Evolutionary conservation across 2,113 vertebrate genomes (phyloP).

Genomic region (Dendropsophus ebraccatus): DNA sequence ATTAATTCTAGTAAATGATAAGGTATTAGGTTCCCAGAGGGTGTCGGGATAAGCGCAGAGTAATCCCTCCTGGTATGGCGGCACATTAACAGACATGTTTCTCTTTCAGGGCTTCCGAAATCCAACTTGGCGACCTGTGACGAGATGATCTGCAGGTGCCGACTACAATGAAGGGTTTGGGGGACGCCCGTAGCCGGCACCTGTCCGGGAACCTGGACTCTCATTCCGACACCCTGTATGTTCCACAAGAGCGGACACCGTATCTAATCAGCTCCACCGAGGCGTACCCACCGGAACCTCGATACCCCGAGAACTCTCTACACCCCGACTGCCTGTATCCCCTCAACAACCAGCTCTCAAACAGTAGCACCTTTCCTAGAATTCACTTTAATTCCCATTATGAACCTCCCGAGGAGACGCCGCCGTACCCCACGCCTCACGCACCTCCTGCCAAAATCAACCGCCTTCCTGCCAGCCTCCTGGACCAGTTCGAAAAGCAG

Average conservation of each 20-base stretch:
- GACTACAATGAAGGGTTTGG: constrained; percentile 93
- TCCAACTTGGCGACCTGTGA: constrained; percentile 50
- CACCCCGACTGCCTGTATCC: constrained; percentile 88
- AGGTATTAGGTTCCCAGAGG: background rate
- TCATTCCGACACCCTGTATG: constrained; percentile 82
- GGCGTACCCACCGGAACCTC: constrained; percentile 86
- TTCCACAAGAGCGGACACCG: constrained; percentile 84
- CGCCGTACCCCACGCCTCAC: constrained; percentile 83
- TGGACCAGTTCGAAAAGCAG: constrained; percentile 97
- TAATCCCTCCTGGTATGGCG: too few species aligned
- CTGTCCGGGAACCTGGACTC: constrained; percentile 91
- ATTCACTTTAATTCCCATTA: constrained; percentile 98
- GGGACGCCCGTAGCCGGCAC: constrained; percentile 89
- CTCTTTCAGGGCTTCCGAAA: constrained; percentile 56
- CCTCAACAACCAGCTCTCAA: constrained; percentile 93
- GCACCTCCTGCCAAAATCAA: constrained; percentile 87
- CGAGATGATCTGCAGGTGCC: constrained; percentile 73
- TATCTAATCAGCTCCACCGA: constrained; percentile 92
- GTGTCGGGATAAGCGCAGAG: constrained; percentile 8
- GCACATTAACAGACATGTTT: background rate
- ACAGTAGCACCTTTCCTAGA: constrained; percentile 95
- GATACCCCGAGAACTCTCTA: constrained; percentile 78
- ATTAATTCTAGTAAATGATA: constrained; percentile 2
- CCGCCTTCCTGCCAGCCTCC: constrained; percentile 86
- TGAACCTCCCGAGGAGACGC: constrained; percentile 90